These are phyloP conservation scores for Meganola albula DNA, from an alignment of 2,888 invertebrate species.

Conservation along the genomic window DNA sequence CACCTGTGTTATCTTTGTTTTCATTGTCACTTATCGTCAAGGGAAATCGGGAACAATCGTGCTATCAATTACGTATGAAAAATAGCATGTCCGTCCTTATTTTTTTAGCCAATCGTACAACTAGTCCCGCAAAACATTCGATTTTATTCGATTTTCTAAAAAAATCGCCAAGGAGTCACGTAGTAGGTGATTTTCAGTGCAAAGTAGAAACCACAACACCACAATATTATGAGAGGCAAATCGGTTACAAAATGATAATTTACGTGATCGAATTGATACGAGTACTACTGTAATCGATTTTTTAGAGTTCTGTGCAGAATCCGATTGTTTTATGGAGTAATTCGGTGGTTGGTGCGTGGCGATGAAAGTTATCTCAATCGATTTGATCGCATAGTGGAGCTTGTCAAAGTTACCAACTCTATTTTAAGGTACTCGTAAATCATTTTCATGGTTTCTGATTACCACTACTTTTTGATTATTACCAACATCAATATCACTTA, in stretches of 20 bases:
- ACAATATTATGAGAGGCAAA: constrained; percentile 61
- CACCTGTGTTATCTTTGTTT: no score
- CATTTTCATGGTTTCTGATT: no score
- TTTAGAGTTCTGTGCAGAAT: constrained; percentile 21
- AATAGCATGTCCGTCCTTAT: constrained; percentile 50
- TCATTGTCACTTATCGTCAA: no score
- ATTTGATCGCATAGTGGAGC: no score
- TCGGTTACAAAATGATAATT: constrained; percentile 72
- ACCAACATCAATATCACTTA: no score
- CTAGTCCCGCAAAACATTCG: constrained; percentile 56
- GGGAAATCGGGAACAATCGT: no score
- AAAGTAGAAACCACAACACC: constrained; percentile 67
- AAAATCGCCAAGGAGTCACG: constrained; percentile 61
- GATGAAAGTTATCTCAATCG: no score
- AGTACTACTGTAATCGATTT: constrained; percentile 52
- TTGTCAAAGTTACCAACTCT: no score
- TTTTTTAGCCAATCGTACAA: constrained; percentile 54
- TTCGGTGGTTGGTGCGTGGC: background rate
- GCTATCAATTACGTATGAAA: no score
- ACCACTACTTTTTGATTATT: no score
- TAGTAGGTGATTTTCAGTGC: constrained; percentile 53
- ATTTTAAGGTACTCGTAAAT: no score
- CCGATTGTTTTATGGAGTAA: constrained; percentile 9
- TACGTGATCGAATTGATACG: constrained; percentile 54
- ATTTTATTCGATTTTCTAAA: constrained; percentile 32